Evolutionary conservation across 2,797 vertebrate genomes (phyloP).

Genomic region (Paramormyrops hopkinsi): DNA sequence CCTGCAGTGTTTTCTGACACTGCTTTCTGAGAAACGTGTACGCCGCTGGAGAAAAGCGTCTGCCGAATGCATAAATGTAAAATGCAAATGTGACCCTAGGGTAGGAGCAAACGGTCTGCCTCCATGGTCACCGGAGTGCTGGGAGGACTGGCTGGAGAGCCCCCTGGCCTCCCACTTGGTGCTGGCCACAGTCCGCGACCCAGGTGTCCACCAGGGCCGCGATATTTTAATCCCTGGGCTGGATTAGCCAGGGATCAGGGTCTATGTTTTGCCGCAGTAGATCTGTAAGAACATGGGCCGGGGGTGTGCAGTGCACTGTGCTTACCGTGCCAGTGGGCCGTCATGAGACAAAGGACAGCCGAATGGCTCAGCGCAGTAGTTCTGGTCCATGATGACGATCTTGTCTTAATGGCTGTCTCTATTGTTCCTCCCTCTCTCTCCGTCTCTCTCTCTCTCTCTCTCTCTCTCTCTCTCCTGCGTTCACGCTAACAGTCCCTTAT

Average conservation of each 20-base stretch:
- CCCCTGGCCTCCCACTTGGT: not conserved
- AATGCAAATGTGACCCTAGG: not conserved
- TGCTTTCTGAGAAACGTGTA: not conserved
- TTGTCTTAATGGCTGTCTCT: constrained; percentile 6
- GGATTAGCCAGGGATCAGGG: not conserved
- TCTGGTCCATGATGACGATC: not conserved
- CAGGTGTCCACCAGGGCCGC: not conserved
- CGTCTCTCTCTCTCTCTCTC: not conserved
- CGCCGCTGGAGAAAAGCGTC: not conserved
- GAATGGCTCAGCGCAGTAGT: not conserved
- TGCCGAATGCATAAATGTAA: not conserved
- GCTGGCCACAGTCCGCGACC: not conserved
- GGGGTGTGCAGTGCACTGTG: not conserved
- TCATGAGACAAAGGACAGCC: not conserved
- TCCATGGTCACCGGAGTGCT: not conserved
- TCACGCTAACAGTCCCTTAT: constrained; percentile 63
- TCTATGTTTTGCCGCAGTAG: not conserved
- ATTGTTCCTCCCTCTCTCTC: not conserved
- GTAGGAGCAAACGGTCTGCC: not conserved
- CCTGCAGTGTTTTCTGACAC: not conserved
- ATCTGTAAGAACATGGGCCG: not conserved
- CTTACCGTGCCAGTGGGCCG: not conserved
- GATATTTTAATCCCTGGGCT: constrained; percentile 2
- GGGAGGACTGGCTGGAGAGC: not conserved
- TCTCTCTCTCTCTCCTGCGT: constrained; percentile 38